phyloP scores from a whole-genome alignment of 2,888 invertebrate species.

The Zaprionus obscuricornis region DNA sequence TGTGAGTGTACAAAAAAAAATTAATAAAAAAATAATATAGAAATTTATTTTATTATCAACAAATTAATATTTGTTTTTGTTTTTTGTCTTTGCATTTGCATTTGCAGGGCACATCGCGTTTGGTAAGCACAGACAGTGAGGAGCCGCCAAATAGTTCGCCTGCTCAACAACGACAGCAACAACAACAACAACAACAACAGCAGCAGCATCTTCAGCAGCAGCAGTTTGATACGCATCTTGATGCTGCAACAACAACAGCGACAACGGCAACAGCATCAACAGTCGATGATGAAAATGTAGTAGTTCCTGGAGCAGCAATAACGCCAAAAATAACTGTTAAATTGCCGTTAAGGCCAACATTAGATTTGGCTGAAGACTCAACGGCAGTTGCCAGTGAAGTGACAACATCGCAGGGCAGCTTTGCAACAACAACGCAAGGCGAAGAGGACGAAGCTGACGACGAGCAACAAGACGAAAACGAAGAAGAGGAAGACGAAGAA shows the following conservation, averaged over 20 bases:
- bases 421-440: conserved; percentile 9
- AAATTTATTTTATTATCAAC: background rate
- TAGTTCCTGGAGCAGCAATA: conserved; percentile 53
- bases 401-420: conserved; percentile 1
- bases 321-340: conserved; percentile 79
- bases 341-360: conserved; percentile 54
- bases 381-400: conserved; percentile 9
- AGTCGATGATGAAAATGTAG: conserved; percentile 39
- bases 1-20: background rate
- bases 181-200: conserved; percentile 30
- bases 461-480: conserved; percentile 40
- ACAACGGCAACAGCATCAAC: conserved; percentile 23
- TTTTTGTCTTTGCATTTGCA: background rate
- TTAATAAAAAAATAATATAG: background rate
- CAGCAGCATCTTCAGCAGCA: conserved; percentile 28
- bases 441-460: conserved; percentile 38
- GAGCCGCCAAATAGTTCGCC: conserved; percentile 82
- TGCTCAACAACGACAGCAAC: conserved; percentile 50
- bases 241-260: conserved; percentile 7
- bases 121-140: conserved; percentile 88
- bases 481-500: conserved; percentile 59
- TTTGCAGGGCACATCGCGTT: conserved; percentile 85
- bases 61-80: background rate
- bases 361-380: background rate
- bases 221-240: conserved; percentile 24